Percentiles rank a stretch among this genome's conserved stretches.
These are phyloP conservation scores for Alectoris magna DNA, from an alignment of 2,797 vertebrate genomes.

Conservation along the genomic window DNA sequence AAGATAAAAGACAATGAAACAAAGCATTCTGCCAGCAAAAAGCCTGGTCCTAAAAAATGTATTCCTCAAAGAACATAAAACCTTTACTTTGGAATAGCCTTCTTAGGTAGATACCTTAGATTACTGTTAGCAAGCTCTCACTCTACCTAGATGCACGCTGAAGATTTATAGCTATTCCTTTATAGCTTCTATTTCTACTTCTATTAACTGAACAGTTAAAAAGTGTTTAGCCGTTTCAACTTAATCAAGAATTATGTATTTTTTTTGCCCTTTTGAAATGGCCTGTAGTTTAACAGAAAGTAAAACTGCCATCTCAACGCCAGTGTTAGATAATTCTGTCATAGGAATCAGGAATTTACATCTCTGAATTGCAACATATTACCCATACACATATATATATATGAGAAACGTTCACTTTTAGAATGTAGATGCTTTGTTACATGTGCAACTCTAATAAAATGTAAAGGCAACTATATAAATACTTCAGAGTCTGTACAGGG, in stretches of 20 bases:
- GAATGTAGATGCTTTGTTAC: not conserved
- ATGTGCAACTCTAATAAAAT: not conserved
- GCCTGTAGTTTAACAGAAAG: not conserved
- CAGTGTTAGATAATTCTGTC: not conserved
- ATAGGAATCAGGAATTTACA: not conserved
- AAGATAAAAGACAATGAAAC: not conserved
- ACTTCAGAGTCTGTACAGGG: not conserved
- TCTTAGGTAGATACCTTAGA: slow-evolving; percentile 2
- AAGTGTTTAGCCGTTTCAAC: not conserved
- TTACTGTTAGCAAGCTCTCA: slow-evolving; percentile 47
- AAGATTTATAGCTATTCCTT: slow-evolving; percentile 22
- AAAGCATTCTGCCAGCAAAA: not conserved
- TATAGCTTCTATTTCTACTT: slow-evolving; percentile 18
- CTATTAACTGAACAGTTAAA: slow-evolving; percentile 20
- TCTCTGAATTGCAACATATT: not conserved
- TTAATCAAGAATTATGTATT: not conserved
- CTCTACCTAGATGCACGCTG: slow-evolving; percentile 41
- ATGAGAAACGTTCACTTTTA: not conserved
- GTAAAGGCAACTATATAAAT: not conserved
- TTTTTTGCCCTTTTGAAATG: not conserved
- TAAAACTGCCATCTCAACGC: not conserved
- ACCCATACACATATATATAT: not conserved
- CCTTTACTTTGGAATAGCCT: not conserved
- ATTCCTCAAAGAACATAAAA: not conserved
- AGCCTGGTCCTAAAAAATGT: not conserved